Evolutionary conservation across 2,888 invertebrate genomes (phyloP).

Genomic region (Diloba caeruleocephala): DNA sequence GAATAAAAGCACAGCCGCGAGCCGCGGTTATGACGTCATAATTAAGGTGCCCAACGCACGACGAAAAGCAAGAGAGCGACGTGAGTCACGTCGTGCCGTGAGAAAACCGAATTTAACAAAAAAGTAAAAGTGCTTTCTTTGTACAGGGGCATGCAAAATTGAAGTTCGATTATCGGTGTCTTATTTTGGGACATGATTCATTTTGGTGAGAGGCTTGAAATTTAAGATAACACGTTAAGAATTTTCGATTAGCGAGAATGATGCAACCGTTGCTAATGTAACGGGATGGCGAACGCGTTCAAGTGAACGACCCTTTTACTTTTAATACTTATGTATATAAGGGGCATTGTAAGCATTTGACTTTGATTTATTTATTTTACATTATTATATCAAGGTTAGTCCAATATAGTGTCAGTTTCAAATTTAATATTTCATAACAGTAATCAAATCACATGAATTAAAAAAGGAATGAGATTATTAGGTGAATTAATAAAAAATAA

Average conservation of each 20-base stretch:
- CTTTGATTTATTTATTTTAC: slow-evolving; percentile 34
- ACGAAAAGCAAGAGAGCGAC: slow-evolving; percentile 64
- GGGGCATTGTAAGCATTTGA: slow-evolving; percentile 30
- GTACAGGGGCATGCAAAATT: slow-evolving; percentile 79
- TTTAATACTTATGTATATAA: slow-evolving; percentile 50
- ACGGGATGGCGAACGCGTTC: slow-evolving; percentile 68
- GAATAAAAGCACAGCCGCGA: slow-evolving; percentile 61
- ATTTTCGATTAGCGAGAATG: slow-evolving; percentile 82
- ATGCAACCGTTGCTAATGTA: slow-evolving; percentile 72
- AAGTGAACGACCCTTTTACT: slow-evolving; percentile 67
- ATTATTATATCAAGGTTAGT: slow-evolving; percentile 14
- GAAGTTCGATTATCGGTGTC: slow-evolving; percentile 77
- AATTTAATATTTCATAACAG: slow-evolving; percentile 2
- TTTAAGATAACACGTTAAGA: slow-evolving; percentile 78
- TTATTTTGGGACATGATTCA: slow-evolving; percentile 83
- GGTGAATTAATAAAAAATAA: background rate
- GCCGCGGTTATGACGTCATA: slow-evolving; percentile 81
- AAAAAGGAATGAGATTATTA: slow-evolving; percentile 1
- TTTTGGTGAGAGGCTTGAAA: slow-evolving; percentile 78
- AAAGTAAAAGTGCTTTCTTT: slow-evolving; percentile 88
- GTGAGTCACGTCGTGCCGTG: slow-evolving; percentile 80
- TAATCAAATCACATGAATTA: slow-evolving; percentile 6
- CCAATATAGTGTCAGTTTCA: slow-evolving; percentile 1
- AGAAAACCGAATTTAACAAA: slow-evolving; percentile 78
- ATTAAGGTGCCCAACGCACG: slow-evolving; percentile 76